These are phyloP conservation scores for Ophion ventricosus DNA, from an alignment of 2,888 invertebrate genomes.

Conservation along the genomic window DNA sequence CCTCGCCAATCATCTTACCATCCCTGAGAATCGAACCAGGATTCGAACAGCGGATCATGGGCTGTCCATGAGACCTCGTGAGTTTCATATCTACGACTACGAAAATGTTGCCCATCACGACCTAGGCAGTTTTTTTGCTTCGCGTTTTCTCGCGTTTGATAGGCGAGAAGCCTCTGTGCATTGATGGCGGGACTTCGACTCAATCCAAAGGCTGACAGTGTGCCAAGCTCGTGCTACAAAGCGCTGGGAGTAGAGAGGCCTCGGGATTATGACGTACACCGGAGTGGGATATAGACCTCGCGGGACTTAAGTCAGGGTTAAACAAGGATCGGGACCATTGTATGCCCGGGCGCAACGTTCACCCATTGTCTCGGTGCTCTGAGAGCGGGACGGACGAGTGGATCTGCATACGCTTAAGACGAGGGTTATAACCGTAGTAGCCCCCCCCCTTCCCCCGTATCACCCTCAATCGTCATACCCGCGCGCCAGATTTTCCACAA, in stretches of 20 bases:
- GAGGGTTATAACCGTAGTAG: constrained; percentile 77
- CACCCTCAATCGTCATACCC: constrained; percentile 71
- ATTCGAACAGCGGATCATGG: no score
- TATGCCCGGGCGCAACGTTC: constrained; percentile 74
- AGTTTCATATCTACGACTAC: neutral
- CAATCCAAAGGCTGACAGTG: constrained; percentile 16
- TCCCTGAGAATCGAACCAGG: neutral
- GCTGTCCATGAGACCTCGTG: neutral
- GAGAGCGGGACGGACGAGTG: constrained; percentile 79
- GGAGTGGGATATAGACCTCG: constrained; percentile 81
- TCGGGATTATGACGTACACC: constrained; percentile 79
- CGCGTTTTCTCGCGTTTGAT: neutral
- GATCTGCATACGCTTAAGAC: constrained; percentile 83
- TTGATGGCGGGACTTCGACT: constrained; percentile 19
- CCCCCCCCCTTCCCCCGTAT: constrained; percentile 32
- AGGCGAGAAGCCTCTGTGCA: neutral
- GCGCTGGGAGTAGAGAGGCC: constrained; percentile 73
- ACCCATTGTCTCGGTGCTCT: constrained; percentile 81
- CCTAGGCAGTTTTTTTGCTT: neutral
- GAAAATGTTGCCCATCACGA: neutral
- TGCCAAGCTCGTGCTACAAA: constrained; percentile 27
- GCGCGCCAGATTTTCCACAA: constrained; percentile 32
- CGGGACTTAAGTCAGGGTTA: constrained; percentile 83
- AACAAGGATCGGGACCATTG: constrained; percentile 83
- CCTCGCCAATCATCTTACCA: no score